Percentiles rank a stretch among this genome's conserved stretches.
Conservation (phyloP, 2,113 vertebrate genomes). For the Conger conger region DNA sequence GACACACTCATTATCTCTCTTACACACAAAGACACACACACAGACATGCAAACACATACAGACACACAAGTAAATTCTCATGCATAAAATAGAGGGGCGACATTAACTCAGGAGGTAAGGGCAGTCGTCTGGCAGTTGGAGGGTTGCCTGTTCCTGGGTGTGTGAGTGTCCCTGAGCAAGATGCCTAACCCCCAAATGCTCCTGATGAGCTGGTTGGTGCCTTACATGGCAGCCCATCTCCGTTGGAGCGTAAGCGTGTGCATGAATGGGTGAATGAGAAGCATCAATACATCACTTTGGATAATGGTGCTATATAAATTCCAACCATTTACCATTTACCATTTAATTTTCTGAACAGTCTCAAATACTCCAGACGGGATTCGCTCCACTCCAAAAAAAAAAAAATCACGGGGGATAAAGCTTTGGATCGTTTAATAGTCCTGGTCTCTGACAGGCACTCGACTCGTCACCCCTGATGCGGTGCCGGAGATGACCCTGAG, state of each 20-base stretch:
- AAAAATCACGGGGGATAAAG: neutral
- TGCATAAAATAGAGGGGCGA: neutral
- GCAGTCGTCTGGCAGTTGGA: no score
- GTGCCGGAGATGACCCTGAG: constrained; percentile 1
- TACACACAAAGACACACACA: constrained; percentile 25
- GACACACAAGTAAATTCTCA: constrained; percentile 25
- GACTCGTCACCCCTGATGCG: constrained; percentile 6
- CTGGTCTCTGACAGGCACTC: constrained; percentile 8
- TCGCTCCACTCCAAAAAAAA: neutral
- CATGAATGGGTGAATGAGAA: no score
- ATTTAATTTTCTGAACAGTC: neutral
- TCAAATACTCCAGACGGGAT: neutral
- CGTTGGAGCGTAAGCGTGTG: no score
- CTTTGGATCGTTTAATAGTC: neutral
- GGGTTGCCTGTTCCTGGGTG: no score
- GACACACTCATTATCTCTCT: neutral
- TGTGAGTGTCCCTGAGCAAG: no score
- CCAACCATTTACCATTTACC: no score
- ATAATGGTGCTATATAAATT: no score
- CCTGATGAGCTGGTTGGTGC: no score
- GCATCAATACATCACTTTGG: no score
- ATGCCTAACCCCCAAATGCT: no score
- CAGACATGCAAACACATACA: constrained; percentile 25
- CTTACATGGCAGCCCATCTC: no score
- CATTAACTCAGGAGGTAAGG: no score